phyloP scores from a whole-genome alignment of 2,888 invertebrate species.

The Philereme transversata region DNA sequence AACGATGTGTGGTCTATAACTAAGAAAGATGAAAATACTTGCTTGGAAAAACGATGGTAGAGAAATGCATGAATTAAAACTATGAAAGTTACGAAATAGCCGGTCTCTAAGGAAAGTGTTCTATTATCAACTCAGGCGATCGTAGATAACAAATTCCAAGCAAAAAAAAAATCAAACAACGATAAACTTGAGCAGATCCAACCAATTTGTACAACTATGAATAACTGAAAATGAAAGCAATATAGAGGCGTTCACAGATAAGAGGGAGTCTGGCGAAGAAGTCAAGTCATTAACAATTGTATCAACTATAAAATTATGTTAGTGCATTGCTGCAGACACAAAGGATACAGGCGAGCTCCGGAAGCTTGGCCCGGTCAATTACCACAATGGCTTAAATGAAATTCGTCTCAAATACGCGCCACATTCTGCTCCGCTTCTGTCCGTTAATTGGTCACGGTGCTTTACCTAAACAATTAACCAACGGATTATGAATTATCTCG shows the following conservation, averaged over 20 bases:
- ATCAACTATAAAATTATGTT: conserved; percentile 33
- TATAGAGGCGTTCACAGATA: not conserved
- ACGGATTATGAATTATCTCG: conserved; percentile 53
- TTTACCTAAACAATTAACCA: conserved; percentile 73
- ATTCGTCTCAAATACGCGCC: conserved; percentile 71
- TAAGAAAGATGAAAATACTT: not conserved
- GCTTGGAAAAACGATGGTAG: not conserved
- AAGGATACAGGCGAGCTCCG: conserved; percentile 65
- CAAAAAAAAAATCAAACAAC: not conserved
- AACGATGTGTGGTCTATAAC: conserved; percentile 5
- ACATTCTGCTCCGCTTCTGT: conserved; percentile 55
- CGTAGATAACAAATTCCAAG: no score
- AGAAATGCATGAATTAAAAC: not conserved
- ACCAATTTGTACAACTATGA: not conserved
- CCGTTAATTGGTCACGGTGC: conserved; percentile 81
- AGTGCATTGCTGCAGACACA: conserved; percentile 51
- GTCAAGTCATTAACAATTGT: conserved; percentile 18
- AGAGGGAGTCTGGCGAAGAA: not conserved
- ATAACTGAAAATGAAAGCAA: not conserved
- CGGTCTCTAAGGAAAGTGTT: no score
- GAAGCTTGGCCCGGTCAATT: conserved; percentile 76
- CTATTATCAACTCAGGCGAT: no score
- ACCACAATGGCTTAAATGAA: conserved; percentile 81
- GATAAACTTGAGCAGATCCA: not conserved
- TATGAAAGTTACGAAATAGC: no score